Evolutionary conservation across 2,797 vertebrate genomes (phyloP), one percentile per base, ranked within the genome.

Genomic region (Danio aesculapii): DNA sequence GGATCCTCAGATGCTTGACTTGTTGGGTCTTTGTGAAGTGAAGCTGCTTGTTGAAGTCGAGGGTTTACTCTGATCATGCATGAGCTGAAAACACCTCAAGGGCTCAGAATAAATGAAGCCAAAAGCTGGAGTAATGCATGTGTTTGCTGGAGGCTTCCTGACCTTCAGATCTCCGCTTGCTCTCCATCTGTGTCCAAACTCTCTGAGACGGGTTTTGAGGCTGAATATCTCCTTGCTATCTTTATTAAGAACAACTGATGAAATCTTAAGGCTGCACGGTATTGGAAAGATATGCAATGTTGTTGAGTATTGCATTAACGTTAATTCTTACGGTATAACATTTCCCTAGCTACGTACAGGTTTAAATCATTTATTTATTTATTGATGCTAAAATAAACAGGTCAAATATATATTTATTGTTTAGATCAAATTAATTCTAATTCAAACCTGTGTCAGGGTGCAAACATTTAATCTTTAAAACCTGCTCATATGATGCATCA

Each of bases 131-230:
- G 58, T 44, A 66, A 53, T 52, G 44, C 44, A 53, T 19, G 39
- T 67, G 49, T 58, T 53, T 57, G 19, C 49, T 68, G 13, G 0
- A 57, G 49, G 55, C 41, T 19, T 68, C 39, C 30, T 53, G 52
- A 55, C 76, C 76, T 69, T 21, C 43, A 58, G 64, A 17, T 69
- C 67, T 69, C 67, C 49, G 39, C 47, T 69, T 39, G 67, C 47
- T 69, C 66, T 50, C 47, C 67, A 69, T 69, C 67, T 69, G 67
- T 52, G 49, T 69, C 49, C 1, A 14, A 39, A 69, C 50, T 69
- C 6, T 2, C 19, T 68, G 19, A 16, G 21, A 68, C 14, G 46
- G 19, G 2, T 21, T 49, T n/a, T 68, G 13, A 50, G 19, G 17
- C 66, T 30, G 19, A 52, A 49, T 10, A 16, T 69, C 19, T 69